Evolutionary conservation across 2,888 invertebrate species (phyloP).

Genomic region (Teinopalpus imperialis): DNA sequence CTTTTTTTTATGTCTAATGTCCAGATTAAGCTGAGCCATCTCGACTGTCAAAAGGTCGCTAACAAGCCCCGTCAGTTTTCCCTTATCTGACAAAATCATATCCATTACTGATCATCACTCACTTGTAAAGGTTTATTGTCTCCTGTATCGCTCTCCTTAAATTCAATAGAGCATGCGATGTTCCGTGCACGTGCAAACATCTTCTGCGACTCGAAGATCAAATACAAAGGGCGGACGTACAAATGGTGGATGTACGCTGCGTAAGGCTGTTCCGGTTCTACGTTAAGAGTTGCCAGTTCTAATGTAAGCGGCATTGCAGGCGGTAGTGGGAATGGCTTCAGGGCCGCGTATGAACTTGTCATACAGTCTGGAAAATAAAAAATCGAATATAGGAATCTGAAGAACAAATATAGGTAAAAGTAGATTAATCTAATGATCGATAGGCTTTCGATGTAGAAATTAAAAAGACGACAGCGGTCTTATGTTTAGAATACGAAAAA

Average conservation of each 20-base stretch:
- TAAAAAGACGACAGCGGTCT: no score
- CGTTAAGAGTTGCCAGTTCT: constrained; percentile 92
- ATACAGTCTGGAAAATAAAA: constrained; percentile 86
- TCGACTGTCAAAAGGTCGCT: no score
- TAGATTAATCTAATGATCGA: no score
- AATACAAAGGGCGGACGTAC: constrained; percentile 93
- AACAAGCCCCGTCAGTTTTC: no score
- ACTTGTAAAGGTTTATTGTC: constrained; percentile 86
- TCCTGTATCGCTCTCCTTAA: constrained; percentile 90
- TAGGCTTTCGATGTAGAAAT: no score
- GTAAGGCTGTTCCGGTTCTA: constrained; percentile 88
- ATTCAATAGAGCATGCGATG: constrained; percentile 94
- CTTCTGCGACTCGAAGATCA: constrained; percentile 96
- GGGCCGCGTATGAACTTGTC: constrained; percentile 90
- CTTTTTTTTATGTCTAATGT: no score
- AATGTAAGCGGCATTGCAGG: constrained; percentile 88
- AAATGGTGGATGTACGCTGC: constrained; percentile 94
- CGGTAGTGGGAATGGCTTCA: constrained; percentile 93
- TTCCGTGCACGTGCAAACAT: constrained; percentile 96
- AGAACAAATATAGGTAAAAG: no score
- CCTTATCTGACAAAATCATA: no score
- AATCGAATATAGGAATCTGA: no score
- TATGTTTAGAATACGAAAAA: no score
- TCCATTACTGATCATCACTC: no score
- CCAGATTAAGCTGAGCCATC: no score